These are phyloP conservation scores for Caranx ignobilis DNA, from an alignment of 2,113 vertebrate species.

Conservation along the genomic window DNA sequence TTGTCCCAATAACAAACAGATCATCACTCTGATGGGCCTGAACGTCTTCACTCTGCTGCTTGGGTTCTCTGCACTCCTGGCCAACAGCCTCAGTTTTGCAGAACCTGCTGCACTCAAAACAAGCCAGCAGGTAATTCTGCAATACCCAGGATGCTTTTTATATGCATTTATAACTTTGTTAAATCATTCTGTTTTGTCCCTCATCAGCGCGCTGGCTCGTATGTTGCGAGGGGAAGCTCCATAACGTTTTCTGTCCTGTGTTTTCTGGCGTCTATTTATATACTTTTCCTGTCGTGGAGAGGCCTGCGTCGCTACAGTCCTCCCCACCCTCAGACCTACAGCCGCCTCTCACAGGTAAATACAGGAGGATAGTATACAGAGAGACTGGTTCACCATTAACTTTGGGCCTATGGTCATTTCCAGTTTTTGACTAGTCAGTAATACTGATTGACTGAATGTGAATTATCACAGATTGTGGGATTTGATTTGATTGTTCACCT, in stretches of 20 bases:
- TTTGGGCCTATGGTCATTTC: background rate
- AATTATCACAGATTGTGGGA: background rate
- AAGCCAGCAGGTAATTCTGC: constrained; percentile 70
- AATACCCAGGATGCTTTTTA: background rate
- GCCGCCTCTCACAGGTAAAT: constrained; percentile 68
- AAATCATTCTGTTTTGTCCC: background rate
- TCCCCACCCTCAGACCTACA: constrained; percentile 66
- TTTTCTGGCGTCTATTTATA: constrained; percentile 73
- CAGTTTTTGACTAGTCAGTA: background rate
- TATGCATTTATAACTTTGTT: background rate
- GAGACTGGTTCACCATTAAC: background rate
- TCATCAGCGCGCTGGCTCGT: constrained; percentile 67
- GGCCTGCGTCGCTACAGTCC: constrained; percentile 76
- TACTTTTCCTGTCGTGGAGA: constrained; percentile 78
- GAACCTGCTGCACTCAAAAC: constrained; percentile 38
- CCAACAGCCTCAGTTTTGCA: constrained; percentile 55
- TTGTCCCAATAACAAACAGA: constrained; percentile 56
- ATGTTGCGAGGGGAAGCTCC: constrained; percentile 72
- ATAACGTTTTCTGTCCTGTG: constrained; percentile 71
- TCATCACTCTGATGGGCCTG: constrained; percentile 71
- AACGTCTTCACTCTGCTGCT: constrained; percentile 78
- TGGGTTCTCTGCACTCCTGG: constrained; percentile 73
- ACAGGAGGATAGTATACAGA: background rate
- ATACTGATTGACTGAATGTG: background rate
- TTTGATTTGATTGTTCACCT: background rate